Conservation (phyloP, 2,888 invertebrate genomes). For the Pycnomerus fuliginosus region DNA sequence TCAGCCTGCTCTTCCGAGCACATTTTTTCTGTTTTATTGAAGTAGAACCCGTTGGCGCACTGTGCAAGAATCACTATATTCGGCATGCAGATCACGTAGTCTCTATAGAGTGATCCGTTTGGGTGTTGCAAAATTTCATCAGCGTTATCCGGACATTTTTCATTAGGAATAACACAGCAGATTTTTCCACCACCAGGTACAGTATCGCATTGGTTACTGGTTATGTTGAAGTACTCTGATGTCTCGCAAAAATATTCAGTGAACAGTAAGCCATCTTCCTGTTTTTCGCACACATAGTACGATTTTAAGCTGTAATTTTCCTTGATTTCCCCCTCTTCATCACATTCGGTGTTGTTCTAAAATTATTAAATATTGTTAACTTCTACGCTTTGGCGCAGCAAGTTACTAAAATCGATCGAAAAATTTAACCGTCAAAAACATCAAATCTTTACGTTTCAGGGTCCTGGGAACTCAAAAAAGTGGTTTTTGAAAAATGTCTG, state of each 20-base stretch:
- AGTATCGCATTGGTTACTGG: slow-evolving; percentile 1
- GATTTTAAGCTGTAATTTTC: not conserved
- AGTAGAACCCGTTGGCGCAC: slow-evolving; percentile 10
- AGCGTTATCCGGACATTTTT: slow-evolving; percentile 8
- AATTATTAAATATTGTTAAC: too few relatives aligned
- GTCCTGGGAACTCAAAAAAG: too few relatives aligned
- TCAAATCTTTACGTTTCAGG: too few relatives aligned
- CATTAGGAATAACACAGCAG: slow-evolving; percentile 8
- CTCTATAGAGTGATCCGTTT: slow-evolving; percentile 3
- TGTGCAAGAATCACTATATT: slow-evolving; percentile 13
- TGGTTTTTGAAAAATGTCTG: too few relatives aligned
- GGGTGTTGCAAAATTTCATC: slow-evolving; percentile 12
- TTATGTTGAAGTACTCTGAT: not conserved
- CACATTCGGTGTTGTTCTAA: too few relatives aligned
- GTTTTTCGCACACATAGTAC: slow-evolving; percentile 2
- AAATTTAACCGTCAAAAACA: too few relatives aligned
- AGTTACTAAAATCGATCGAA: too few relatives aligned
- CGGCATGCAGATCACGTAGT: slow-evolving; percentile 12
- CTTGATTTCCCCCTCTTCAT: slow-evolving; percentile 1
- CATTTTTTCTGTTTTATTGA: slow-evolving; percentile 4
- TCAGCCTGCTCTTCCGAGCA: slow-evolving; percentile 7
- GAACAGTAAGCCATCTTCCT: not conserved
- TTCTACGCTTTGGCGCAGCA: too few relatives aligned
- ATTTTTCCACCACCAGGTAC: slow-evolving; percentile 10
- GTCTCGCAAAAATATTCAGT: not conserved